These are phyloP conservation scores for Phalloptychus januarius DNA, from an alignment of 2,797 vertebrate genomes.

Conservation along the genomic window DNA sequence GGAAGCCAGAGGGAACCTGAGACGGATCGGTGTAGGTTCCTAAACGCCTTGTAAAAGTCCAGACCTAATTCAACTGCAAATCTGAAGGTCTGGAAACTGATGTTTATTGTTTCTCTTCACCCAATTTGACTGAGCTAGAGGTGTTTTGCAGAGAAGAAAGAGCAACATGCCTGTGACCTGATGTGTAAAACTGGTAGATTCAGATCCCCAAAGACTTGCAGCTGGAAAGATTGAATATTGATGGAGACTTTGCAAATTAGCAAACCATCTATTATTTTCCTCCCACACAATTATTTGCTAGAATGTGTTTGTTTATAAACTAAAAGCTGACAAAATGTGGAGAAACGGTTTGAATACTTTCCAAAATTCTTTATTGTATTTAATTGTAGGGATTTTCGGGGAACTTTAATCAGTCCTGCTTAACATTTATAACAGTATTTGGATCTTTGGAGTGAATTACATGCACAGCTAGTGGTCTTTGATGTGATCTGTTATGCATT, in stretches of 20 bases:
- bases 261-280: not conserved
- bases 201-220: not conserved
- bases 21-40: not conserved
- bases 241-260: not conserved
- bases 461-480: not conserved
- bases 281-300: not conserved
- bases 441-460: not conserved
- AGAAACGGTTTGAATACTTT: not conserved
- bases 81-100: not conserved
- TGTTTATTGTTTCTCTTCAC: not conserved
- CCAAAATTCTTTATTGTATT: not conserved
- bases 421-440: not conserved
- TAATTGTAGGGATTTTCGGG: not conserved
- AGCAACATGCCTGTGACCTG: not conserved
- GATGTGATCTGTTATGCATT: constrained; percentile 1
- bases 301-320: not conserved
- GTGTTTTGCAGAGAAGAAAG: not conserved
- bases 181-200: not conserved
- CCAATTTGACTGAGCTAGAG: not conserved
- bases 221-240: not conserved
- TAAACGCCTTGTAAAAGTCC: not conserved
- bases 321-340: not conserved
- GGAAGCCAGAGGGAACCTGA: not conserved
- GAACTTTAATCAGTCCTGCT: not conserved
- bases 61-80: not conserved